Evolutionary conservation across 2,888 invertebrate genomes (phyloP), one percentile per base, ranked within the genome.

Genomic region (Antheraea yamamai): DNA sequence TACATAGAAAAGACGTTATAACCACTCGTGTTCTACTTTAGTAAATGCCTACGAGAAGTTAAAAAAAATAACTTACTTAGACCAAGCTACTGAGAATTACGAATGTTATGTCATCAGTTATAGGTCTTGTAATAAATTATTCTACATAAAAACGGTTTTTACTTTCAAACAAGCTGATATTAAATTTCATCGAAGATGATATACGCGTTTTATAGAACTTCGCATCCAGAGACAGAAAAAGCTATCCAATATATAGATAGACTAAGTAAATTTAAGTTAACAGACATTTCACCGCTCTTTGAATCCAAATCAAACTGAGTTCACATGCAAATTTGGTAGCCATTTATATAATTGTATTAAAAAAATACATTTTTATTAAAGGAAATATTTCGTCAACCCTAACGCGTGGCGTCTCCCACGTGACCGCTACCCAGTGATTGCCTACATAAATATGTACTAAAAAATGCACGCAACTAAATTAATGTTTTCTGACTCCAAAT

Each of bases 391-490:
- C 10, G 70, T n/a, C 70, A 70, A 39, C 70, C 70, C 70, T 70
- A 70, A 35, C 20, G 20, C n/a, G 23, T 70, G 39, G 14, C 18
- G 70, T 39, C 70, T 39, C 70, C 70, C 70, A 70, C 70, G 39
- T 70, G 39, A 66, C 35, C 64, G 20, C 39, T 70, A 39, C 68
- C 39, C 10, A 39, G 39, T n/a, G 39, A 20, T 39, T 70, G 70
- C 70, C 70, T 39, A 70, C 70, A 70, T 39, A 70, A 70, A 70
- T 39, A 70, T 70, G 70, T 70, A 66, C 64, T 66, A 39, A 70
- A 66, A 70, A 70, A 70, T 70, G 70, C 70, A 70, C 70, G 70
- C 39, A 18, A 39, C n/a, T 39, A 70, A 70, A n/a, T 39, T 70
- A 70, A 70, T 70, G 70, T 39, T 39, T 39, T 39, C 39, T 39